Percentiles rank a stretch among this genome's conserved stretches.
These are phyloP conservation scores for Botrylloides violaceus DNA, from an alignment of 23 tunicate species.

Conservation along the genomic window DNA sequence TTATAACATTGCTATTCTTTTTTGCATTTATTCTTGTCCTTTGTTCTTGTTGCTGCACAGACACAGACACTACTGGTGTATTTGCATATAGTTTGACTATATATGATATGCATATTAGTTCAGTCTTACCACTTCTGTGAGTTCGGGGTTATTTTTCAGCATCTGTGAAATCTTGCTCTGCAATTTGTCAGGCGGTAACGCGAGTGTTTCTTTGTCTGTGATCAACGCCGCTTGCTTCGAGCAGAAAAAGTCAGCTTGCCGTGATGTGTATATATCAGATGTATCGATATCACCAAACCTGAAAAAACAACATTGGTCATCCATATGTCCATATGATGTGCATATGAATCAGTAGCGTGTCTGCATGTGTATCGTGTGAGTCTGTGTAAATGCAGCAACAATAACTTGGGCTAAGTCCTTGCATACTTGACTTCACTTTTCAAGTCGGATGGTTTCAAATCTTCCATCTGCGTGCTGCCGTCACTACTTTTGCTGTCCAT, in stretches of 20 bases:
- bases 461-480: constrained; percentile 40
- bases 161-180: constrained; percentile 64
- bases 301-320: too few relatives aligned
- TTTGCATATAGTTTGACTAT: too few relatives aligned
- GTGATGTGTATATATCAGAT: constrained; percentile 40
- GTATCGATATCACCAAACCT: constrained; percentile 71
- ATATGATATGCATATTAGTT: too few relatives aligned
- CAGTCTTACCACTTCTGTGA: constrained; percentile 74
- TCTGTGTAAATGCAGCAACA: too few relatives aligned
- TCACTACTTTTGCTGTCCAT: constrained; percentile 94
- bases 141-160: constrained; percentile 59
- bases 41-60: too few relatives aligned
- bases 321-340: too few relatives aligned
- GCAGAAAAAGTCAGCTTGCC: constrained; percentile 73
- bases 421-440: constrained; percentile 37
- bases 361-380: too few relatives aligned
- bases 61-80: too few relatives aligned
- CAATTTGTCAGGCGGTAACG: constrained; percentile 52
- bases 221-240: constrained; percentile 71
- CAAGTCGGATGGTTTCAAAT: constrained; percentile 75
- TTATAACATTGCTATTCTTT: too few relatives aligned
- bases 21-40: too few relatives aligned
- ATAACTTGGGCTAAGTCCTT: too few relatives aligned
- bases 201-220: constrained; percentile 45
- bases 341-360: too few relatives aligned